phyloP scores from a whole-genome alignment of 2,888 invertebrate genomes.

The Hirtodrosophila duncani region DNA sequence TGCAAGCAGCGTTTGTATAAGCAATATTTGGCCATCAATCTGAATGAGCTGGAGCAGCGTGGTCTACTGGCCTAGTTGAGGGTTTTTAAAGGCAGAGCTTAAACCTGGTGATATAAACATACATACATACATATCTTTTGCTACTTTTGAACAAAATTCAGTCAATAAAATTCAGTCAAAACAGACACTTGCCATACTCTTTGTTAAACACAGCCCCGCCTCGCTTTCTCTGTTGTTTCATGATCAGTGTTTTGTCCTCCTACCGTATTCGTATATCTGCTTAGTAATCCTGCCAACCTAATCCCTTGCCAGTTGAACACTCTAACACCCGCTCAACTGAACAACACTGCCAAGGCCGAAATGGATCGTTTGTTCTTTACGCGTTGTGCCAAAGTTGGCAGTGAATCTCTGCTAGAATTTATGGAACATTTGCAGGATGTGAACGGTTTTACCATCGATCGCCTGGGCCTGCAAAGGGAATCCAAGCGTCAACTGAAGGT shows the following conservation, averaged over 20 bases:
- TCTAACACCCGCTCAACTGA: slow-evolving; percentile 78
- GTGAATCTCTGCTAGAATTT: slow-evolving; percentile 90
- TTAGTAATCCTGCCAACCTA: slow-evolving; percentile 6
- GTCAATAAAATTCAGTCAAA: slow-evolving; percentile 21
- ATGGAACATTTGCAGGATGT: slow-evolving; percentile 51
- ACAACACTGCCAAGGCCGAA: slow-evolving; percentile 87
- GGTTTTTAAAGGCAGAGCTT: not conserved
- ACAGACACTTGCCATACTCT: slow-evolving; percentile 19
- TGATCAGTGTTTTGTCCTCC: no score
- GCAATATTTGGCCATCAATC: slow-evolving; percentile 83
- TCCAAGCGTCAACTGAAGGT: slow-evolving; percentile 78
- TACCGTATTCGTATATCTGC: slow-evolving; percentile 31
- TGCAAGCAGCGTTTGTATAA: slow-evolving; percentile 89
- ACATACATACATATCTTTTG: slow-evolving; percentile 17
- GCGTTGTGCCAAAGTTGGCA: slow-evolving; percentile 93
- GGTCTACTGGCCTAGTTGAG: slow-evolving; percentile 45
- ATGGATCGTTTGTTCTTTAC: slow-evolving; percentile 91
- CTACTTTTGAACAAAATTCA: not conserved
- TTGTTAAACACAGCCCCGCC: slow-evolving; percentile 15
- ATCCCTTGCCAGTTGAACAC: slow-evolving; percentile 37
- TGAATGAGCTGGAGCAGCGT: slow-evolving; percentile 47
- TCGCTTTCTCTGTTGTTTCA: slow-evolving; percentile 30
- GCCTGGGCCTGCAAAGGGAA: slow-evolving; percentile 77
- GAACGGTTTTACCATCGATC: slow-evolving; percentile 80
- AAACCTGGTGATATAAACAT: slow-evolving; percentile 13